Evolutionary conservation across 1,140 invertebrate genomes (phyloP), one percentile per base, ranked within the genome.

Genomic region (Ostrea denselamellosa): DNA sequence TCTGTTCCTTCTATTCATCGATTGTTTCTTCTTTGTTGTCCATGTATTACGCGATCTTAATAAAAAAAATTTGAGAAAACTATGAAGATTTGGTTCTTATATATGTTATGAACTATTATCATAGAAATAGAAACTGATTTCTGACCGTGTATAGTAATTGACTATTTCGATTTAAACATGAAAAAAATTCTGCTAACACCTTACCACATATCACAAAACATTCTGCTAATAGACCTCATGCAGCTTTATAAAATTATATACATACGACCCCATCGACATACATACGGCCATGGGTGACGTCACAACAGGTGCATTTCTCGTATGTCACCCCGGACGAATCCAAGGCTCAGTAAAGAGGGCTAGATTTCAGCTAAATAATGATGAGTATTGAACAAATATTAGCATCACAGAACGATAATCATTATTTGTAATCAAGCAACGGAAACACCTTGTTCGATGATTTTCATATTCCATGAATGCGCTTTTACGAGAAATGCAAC

Each of bases 301-400:
- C 88, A 85, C 85, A 19, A 83, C 83, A 53, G 90, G 91, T 12
- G 89, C 91, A 85, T 34, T 85, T 86, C 53, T 92, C 91, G 54
- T 88, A 92, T 17, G 91, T 77, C 65, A 92, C 88, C 3, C 91
- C 91, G 0, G 91, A 88, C 2, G 90, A 62, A 86, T 7, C 91
- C 91, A 14, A 90, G 10, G 51, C 89, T 91, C 34, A 92, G 28
- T 51, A 92, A 85, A 0, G 91, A 92, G 5, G 91, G 88, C 28
- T 90, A 85, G 0, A 91, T 12, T 51, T 91, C 89, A 17, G 91
- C 91, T 92, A n/a, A n/a, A n/a, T n/a, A n/a, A n/a, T n/a, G n/a
- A 44, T 44, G 86, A 77, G 90, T 62, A 58, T 44, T 44, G 34
- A 44, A 44, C 34, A 44, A 44, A 44, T 44, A 5, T 44, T 44